Percentiles rank a stretch among this genome's conserved stretches.
Conservation (phyloP, 2,113 vertebrate species). For the Brachionichthys hirsutus region DNA sequence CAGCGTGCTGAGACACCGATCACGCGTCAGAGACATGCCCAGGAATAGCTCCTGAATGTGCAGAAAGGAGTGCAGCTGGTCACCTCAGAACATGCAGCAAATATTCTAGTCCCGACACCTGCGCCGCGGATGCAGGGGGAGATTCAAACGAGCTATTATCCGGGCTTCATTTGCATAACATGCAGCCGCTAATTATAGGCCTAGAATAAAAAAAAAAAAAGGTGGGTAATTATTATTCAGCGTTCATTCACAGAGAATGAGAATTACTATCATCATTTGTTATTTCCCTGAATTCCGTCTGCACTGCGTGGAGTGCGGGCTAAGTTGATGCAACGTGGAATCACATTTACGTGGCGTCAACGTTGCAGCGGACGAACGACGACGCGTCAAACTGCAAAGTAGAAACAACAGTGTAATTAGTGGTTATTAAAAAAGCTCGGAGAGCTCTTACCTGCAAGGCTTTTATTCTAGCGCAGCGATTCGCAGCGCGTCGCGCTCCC, state of each 20-base stretch:
- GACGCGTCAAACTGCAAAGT: slow-evolving; percentile 39
- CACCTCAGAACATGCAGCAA: slow-evolving; percentile 14
- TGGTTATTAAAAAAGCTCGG: slow-evolving; percentile 11
- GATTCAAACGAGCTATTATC: slow-evolving; percentile 34
- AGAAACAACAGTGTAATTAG: slow-evolving; percentile 16
- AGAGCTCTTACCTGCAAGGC: slow-evolving; percentile 73
- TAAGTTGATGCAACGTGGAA: slow-evolving; percentile 60
- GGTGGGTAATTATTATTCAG: slow-evolving; percentile 29
- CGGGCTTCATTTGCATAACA: slow-evolving; percentile 52
- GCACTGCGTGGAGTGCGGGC: slow-evolving; percentile 27
- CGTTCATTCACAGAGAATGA: slow-evolving; percentile 28
- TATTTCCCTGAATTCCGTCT: slow-evolving; percentile 4
- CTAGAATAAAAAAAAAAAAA: slow-evolving; percentile 12
- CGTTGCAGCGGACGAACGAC: slow-evolving; percentile 33
- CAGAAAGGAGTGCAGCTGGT: not conserved
- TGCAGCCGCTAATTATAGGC: slow-evolving; percentile 57
- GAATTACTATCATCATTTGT: slow-evolving; percentile 24
- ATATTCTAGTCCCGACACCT: slow-evolving; percentile 37
- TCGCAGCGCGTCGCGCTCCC: slow-evolving; percentile 66
- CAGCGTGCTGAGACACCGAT: slow-evolving; percentile 45
- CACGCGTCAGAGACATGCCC: slow-evolving; percentile 26
- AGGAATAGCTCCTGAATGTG: slow-evolving; percentile 1
- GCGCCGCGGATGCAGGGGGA: slow-evolving; percentile 20
- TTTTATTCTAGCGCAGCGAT: slow-evolving; percentile 30
- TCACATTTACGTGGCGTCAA: slow-evolving; percentile 51